phyloP scores from a whole-genome alignment of 2,888 invertebrate genomes.

The Camponotus fellah region DNA sequence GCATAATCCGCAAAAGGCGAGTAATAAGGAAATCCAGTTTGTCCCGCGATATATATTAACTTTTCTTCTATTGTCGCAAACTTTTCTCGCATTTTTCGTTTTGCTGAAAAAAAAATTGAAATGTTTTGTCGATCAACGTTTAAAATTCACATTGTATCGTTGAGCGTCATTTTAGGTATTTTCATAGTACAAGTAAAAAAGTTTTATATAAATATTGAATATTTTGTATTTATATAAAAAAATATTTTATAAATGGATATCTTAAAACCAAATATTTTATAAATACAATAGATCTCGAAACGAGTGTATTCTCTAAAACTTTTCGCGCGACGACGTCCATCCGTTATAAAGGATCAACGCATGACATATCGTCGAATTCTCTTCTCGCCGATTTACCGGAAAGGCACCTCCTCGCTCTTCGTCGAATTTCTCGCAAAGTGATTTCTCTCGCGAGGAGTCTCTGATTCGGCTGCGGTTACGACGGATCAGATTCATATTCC shows the following conservation, averaged over 20 bases:
- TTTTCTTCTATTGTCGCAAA: not conserved
- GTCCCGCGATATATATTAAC: not conserved
- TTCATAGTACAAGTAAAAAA: not conserved
- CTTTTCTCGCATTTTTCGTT: not conserved
- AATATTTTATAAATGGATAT: not conserved
- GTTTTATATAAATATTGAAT: not conserved
- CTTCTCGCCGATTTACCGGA: conserved; percentile 50
- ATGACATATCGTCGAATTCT: conserved; percentile 68
- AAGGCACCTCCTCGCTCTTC: conserved; percentile 65
- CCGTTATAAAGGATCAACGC: conserved; percentile 65
- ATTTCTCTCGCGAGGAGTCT: conserved; percentile 27
- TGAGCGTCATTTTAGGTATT: not conserved
- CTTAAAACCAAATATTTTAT: not conserved
- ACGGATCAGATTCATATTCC: conserved; percentile 56
- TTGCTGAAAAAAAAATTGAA: not conserved
- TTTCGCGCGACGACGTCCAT: conserved; percentile 54
- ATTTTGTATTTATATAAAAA: no score
- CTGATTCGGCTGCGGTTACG: conserved; percentile 28
- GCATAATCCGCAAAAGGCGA: not conserved
- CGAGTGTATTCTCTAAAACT: conserved; percentile 54
- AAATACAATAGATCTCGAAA: not conserved
- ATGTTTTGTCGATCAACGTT: not conserved
- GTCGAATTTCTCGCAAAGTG: conserved; percentile 62
- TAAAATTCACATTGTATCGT: not conserved
- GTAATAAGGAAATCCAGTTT: conserved; percentile 30